Percentiles rank a stretch among this genome's conserved stretches.
These are phyloP conservation scores for Acrobasis consociella DNA, from an alignment of 2,888 invertebrate genomes.

Conservation along the genomic window DNA sequence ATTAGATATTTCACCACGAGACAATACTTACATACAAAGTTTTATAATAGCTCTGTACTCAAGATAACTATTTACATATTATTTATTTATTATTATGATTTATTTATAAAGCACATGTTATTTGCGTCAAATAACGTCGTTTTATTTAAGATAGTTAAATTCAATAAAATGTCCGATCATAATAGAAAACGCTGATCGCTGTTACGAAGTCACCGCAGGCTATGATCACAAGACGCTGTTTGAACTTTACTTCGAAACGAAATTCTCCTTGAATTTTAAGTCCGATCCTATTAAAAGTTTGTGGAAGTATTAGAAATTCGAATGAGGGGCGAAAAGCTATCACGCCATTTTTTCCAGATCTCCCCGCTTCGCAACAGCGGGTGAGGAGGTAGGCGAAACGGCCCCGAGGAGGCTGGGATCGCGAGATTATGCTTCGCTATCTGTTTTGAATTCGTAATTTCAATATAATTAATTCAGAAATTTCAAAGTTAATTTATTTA, in stretches of 20 bases:
- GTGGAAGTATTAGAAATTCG: conserved; percentile 79
- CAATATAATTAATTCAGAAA: conserved; percentile 58
- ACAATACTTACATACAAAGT: background rate
- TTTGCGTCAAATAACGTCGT: background rate
- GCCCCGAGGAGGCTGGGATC: conserved; percentile 50
- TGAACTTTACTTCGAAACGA: conserved; percentile 64
- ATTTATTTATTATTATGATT: too few relatives aligned
- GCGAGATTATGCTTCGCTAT: conserved; percentile 62
- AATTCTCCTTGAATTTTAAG: conserved; percentile 77
- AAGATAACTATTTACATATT: background rate
- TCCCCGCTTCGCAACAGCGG: conserved; percentile 50
- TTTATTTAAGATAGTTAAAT: conserved; percentile 9
- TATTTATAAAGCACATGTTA: background rate
- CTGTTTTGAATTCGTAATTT: conserved; percentile 65
- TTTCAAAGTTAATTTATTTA: conserved; percentile 52
- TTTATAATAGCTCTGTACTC: background rate
- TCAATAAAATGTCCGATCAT: conserved; percentile 33
- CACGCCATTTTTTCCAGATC: conserved; percentile 66
- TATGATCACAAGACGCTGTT: conserved; percentile 50
- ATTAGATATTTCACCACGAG: conserved; percentile 17
- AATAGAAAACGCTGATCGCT: conserved; percentile 41
- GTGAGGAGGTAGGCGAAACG: conserved; percentile 42
- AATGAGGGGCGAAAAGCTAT: conserved; percentile 80
- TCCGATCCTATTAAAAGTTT: conserved; percentile 82
- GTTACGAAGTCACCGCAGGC: conserved; percentile 46